Evolutionary conservation across 2,797 vertebrate species (phyloP).

Genomic region (Lepilemur septentrionalis): DNA sequence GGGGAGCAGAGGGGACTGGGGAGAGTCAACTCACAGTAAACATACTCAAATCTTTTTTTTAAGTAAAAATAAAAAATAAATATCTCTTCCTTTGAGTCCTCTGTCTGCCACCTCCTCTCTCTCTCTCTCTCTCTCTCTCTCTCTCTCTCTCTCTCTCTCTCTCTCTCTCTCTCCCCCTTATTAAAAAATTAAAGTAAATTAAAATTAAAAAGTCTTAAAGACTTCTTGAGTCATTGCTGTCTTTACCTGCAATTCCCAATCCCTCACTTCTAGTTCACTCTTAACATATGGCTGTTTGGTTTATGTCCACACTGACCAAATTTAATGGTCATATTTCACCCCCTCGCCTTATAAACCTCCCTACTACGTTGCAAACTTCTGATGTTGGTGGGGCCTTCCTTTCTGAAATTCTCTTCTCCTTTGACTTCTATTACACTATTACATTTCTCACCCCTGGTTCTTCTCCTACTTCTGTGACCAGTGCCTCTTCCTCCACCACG

Average conservation of each 20-base stretch:
- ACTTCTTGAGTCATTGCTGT: background rate
- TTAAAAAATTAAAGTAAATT: background rate
- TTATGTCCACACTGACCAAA: background rate
- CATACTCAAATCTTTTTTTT: background rate
- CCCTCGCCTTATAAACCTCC: background rate
- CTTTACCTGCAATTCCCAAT: background rate
- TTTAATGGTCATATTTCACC: background rate
- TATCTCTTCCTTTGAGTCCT: background rate
- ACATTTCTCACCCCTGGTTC: background rate
- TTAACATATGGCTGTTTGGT: background rate
- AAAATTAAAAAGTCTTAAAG: background rate
- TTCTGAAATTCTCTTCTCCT: background rate
- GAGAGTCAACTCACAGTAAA: background rate
- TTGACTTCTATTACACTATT: background rate
- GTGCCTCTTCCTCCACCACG: background rate
- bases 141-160: too few species aligned
- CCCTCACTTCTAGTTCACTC: background rate
- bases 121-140: too few species aligned
- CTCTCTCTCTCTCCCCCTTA: background rate
- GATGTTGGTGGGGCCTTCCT: background rate
- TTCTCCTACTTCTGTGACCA: background rate
- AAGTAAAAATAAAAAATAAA: background rate
- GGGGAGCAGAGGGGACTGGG: rapidly evolving
- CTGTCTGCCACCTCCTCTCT: background rate
- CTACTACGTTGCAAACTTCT: background rate